Evolutionary conservation across 2,888 invertebrate genomes (phyloP), one percentile per base, ranked within the genome.

Genomic region (Drosophila dives): DNA sequence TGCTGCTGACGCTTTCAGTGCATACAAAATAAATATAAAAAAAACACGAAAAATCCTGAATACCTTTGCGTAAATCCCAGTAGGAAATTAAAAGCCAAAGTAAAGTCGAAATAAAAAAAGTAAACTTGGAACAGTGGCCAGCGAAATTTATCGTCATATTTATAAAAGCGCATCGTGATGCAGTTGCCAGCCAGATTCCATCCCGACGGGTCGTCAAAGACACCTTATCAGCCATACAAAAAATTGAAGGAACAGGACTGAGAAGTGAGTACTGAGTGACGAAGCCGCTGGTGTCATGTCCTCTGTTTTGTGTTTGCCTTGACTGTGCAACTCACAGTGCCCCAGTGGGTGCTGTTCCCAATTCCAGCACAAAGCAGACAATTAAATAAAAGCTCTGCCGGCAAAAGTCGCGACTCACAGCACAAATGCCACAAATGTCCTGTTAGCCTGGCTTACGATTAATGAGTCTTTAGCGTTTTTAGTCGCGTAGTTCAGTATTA

Each of bases 381-480:
- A 86, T 86, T 86, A 23, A 23, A 88, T 84, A 81, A 77, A 72
- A 72, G 62, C 73, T 82, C 82, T 76, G 74, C 55, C 67, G 64
- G 81, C 78, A 64, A 81, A 86, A 75, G 76, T 83, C 83, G 86
- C 77, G 77, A 76, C 71, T 69, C 68, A 45, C 75, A 63, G 78
- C 66, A 75, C 80, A 72, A 69, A 71, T 78, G 60, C 71, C 40
- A 51, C 71, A 73, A 81, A 81, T 80, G 83, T 83, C 81, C 75
- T 73, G 80, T 78, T 67, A 45, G 67, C 23, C 50, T 29, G 54
- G 71, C 76, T 72, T 75, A 76, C 80, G 83, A 91, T 91, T 91
- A 91, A 91, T 90, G 90, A 89, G 91, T 90, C 80, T 90, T 91
- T 91, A 85, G 85, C 87, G 90, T 91, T 91, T 83, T 84, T 76